phyloP scores from a whole-genome alignment of 2,797 vertebrate species.

The Halcyon smyrnensis region DNA sequence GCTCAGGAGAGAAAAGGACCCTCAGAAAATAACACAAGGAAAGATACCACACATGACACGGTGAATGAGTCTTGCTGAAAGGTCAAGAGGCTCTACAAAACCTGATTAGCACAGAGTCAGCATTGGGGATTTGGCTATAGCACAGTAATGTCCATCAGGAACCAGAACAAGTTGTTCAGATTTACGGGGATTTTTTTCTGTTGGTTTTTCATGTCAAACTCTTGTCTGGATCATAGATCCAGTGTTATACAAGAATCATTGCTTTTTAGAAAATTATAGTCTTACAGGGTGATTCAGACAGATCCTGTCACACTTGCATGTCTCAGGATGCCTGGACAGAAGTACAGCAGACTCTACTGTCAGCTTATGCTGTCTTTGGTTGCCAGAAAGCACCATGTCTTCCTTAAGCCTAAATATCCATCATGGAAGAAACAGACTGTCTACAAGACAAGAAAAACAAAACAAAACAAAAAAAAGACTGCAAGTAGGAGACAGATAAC shows the following conservation, averaged over 20 bases:
- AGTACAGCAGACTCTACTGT: neutral
- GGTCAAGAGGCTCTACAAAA: neutral
- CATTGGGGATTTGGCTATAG: neutral
- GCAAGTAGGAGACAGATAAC: neutral
- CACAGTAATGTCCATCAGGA: neutral
- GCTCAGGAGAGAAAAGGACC: neutral
- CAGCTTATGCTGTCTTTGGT: neutral
- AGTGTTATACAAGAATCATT: neutral
- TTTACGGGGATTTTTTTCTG: neutral
- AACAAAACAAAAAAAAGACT: neutral
- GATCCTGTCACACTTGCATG: neutral
- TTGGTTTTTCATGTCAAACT: neutral
- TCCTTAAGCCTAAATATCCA: neutral
- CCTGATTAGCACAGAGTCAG: neutral
- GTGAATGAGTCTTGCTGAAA: neutral
- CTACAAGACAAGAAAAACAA: neutral
- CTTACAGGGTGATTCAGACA: neutral
- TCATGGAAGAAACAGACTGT: neutral
- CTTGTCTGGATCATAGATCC: neutral
- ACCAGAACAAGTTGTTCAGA: neutral
- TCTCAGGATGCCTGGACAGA: neutral
- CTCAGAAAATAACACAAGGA: neutral
- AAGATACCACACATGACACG: neutral
- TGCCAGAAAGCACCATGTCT: neutral
- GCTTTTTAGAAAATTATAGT: neutral